These are phyloP conservation scores for Eilema griseolum DNA, from an alignment of 2,888 invertebrate species.

Conservation along the genomic window DNA sequence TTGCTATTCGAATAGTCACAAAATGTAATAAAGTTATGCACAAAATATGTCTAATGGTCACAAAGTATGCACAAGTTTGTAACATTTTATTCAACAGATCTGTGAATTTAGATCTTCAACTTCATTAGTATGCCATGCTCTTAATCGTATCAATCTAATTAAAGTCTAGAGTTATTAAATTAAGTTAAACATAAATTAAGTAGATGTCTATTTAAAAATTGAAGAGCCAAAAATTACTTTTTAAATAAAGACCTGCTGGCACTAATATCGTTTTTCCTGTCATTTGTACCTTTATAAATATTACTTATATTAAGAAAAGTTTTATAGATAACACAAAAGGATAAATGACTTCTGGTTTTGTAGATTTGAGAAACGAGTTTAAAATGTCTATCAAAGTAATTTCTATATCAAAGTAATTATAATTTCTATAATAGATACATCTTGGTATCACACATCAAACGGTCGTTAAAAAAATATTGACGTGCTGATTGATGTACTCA, in stretches of 20 bases:
- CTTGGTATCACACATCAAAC: background rate
- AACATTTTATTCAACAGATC: constrained; percentile 22
- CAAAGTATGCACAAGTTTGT: constrained; percentile 45
- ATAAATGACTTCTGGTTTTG: background rate
- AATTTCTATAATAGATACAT: too few relatives aligned
- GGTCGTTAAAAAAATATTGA: background rate
- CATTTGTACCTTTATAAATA: background rate
- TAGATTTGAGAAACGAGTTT: background rate
- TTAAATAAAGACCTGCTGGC: background rate
- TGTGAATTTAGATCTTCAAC: constrained; percentile 27
- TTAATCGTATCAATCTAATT: background rate
- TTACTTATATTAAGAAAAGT: too few relatives aligned
- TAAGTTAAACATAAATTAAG: background rate
- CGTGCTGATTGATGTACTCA: background rate
- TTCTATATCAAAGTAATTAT: too few relatives aligned
- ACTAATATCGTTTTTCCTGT: background rate
- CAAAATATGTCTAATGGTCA: constrained; percentile 26
- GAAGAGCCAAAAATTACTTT: background rate
- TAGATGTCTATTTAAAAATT: background rate
- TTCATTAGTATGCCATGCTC: constrained; percentile 19
- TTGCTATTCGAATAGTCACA: constrained; percentile 24
- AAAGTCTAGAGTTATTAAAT: background rate
- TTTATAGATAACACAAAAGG: too few relatives aligned
- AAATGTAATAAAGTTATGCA: constrained; percentile 8
- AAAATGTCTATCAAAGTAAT: background rate